These are phyloP conservation scores for Prionailurus viverrinus DNA, from an alignment of 2,113 vertebrate species.

Conservation along the genomic window DNA sequence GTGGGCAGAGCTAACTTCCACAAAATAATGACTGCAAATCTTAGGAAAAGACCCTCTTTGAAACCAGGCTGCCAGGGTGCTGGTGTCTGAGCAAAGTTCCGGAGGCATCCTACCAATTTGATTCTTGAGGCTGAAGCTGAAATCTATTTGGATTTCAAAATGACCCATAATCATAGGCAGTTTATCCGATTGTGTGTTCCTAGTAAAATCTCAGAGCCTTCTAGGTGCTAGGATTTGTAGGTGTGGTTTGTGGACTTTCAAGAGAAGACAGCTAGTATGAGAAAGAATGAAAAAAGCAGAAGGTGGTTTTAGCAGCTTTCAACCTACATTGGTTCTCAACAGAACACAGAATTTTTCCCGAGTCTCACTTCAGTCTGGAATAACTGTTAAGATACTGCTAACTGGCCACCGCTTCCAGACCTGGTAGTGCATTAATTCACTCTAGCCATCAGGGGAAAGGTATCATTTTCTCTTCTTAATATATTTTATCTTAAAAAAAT, in stretches of 20 bases:
- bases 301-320: background rate
- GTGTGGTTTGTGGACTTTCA: slow-evolving; percentile 24
- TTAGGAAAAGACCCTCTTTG: background rate
- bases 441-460: background rate
- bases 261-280: background rate
- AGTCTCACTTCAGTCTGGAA: background rate
- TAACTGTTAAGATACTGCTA: background rate
- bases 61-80: background rate
- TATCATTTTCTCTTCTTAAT: slow-evolving; percentile 18
- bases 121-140: background rate
- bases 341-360: background rate
- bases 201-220: background rate
- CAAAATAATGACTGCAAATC: background rate
- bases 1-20: slow-evolving; percentile 24
- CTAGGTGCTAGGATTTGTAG: background rate
- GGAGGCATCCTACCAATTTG: background rate
- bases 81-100: accelerated
- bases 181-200: slow-evolving; percentile 10
- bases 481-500: slow-evolving; percentile 45
- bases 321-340: background rate
- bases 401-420: background rate
- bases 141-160: slow-evolving; percentile 7
- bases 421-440: background rate
- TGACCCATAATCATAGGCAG: background rate
- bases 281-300: background rate